These are phyloP conservation scores for Aphodius sticticus DNA, from an alignment of 2,888 invertebrate species.

Conservation along the genomic window DNA sequence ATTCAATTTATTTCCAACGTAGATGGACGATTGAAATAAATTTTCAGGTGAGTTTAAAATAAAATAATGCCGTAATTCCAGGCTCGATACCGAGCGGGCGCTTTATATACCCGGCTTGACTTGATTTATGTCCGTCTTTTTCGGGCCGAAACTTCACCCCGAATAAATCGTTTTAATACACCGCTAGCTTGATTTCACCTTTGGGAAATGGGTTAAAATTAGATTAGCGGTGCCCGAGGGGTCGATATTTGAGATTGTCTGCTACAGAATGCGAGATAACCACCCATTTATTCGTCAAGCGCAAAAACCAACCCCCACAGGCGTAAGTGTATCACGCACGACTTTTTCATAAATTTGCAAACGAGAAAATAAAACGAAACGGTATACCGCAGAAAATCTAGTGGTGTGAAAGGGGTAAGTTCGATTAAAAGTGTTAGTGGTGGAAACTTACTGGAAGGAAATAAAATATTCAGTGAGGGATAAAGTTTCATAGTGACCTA, in stretches of 20 bases:
- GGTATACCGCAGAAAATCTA: no score
- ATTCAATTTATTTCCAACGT: background rate
- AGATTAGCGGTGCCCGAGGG: background rate
- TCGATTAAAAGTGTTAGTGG: no score
- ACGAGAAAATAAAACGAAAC: no score
- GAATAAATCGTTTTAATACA: background rate
- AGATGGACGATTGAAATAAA: background rate
- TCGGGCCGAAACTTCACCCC: background rate
- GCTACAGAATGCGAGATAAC: background rate
- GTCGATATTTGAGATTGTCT: constrained; percentile 4
- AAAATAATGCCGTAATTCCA: background rate
- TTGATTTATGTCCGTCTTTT: constrained; percentile 4
- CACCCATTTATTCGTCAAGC: background rate
- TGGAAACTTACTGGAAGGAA: no score
- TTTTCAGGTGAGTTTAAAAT: background rate
- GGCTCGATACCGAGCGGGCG: background rate
- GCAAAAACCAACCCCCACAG: no score
- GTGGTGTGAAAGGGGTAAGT: no score
- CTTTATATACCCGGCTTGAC: background rate
- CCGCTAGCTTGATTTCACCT: background rate
- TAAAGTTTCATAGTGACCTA: no score
- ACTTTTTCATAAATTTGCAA: no score
- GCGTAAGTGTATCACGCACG: no score
- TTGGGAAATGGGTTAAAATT: background rate
- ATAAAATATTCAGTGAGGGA: no score